Conservation (phyloP, 1,140 invertebrate species). For the Diplogasteroides magnus region DNA sequence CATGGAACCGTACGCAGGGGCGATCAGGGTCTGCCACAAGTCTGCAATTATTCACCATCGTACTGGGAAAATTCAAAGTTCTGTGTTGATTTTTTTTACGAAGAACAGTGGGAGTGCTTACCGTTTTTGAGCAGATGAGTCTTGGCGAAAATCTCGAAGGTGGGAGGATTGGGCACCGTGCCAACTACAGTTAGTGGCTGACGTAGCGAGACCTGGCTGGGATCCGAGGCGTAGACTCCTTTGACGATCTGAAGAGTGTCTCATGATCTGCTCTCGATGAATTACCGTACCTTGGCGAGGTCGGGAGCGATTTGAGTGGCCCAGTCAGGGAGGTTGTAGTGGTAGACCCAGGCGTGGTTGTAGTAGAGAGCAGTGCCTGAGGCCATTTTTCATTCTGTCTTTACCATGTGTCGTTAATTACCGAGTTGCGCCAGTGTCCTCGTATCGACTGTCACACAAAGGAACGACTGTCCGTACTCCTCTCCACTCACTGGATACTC, state of each 20-base stretch:
- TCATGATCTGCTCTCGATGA: no score
- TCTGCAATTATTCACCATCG: no score
- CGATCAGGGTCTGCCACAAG: slow-evolving; percentile 33
- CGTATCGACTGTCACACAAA: slow-evolving; percentile 38
- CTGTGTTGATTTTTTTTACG: no score
- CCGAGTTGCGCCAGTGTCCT: slow-evolving; percentile 29
- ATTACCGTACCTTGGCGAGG: slow-evolving; percentile 27
- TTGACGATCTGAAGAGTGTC: background rate
- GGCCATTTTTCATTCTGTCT: no score
- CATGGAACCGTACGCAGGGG: slow-evolving; percentile 24
- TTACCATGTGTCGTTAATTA: background rate
- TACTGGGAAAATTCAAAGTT: no score
- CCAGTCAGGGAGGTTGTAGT: slow-evolving; percentile 28
- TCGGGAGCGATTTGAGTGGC: slow-evolving; percentile 32
- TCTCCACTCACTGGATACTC: slow-evolving; percentile 31
- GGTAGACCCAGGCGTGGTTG: slow-evolving; percentile 37
- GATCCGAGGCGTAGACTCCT: background rate
- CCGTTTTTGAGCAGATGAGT: slow-evolving; percentile 32
- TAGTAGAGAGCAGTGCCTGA: slow-evolving; percentile 34
- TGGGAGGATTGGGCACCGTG: no score
- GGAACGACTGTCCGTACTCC: slow-evolving; percentile 39
- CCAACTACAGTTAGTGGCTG: no score
- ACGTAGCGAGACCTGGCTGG: no score
- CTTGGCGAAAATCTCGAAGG: slow-evolving; percentile 31
- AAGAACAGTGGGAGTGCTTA: no score